phyloP scores from a whole-genome alignment of 92 coral and sea anemone species.

The Zoanthus sociatus region DNA sequence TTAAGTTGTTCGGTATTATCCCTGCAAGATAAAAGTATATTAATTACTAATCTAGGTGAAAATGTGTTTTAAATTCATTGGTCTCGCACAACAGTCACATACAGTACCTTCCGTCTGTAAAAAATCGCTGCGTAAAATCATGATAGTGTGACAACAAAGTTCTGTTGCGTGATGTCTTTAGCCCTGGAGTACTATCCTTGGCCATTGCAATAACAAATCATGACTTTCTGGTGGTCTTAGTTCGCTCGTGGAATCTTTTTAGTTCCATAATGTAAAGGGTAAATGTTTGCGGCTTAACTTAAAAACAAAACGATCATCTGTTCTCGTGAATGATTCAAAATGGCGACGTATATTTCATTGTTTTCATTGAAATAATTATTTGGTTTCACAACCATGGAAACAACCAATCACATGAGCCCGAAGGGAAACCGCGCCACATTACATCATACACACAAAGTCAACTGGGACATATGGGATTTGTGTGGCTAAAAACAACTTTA shows the following conservation, averaged over 20 bases:
- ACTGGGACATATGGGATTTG: background rate
- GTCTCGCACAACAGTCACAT: background rate
- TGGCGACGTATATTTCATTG: conserved; percentile 44
- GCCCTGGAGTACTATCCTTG: conserved; percentile 17
- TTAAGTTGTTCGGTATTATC: conserved; percentile 71
- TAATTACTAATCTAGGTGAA: too few relatives aligned
- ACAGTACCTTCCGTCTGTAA: conserved; percentile 75
- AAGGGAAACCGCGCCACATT: conserved; percentile 33
- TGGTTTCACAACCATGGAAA: conserved; percentile 76
- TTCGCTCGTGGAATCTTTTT: background rate
- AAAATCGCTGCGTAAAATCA: conserved; percentile 73
- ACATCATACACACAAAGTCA: conserved; percentile 32
- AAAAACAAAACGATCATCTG: conserved; percentile 30
- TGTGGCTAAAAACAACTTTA: too few relatives aligned
- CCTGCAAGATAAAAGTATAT: conserved; percentile 48
- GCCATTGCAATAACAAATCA: conserved; percentile 37
- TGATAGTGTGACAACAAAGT: conserved; percentile 77
- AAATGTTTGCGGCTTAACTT: conserved; percentile 3
- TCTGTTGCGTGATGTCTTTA: conserved; percentile 30
- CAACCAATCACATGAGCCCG: conserved; percentile 76
- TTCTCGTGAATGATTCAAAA: conserved; percentile 41
- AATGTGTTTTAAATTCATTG: background rate
- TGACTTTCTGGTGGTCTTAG: background rate
- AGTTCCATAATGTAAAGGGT: background rate
- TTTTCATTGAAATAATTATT: conserved; percentile 25